Percentiles rank a stretch among this genome's conserved stretches.
Evolutionary conservation across 2,888 invertebrate genomes (phyloP).

Genomic region (Drosophila nr. fundita): DNA sequence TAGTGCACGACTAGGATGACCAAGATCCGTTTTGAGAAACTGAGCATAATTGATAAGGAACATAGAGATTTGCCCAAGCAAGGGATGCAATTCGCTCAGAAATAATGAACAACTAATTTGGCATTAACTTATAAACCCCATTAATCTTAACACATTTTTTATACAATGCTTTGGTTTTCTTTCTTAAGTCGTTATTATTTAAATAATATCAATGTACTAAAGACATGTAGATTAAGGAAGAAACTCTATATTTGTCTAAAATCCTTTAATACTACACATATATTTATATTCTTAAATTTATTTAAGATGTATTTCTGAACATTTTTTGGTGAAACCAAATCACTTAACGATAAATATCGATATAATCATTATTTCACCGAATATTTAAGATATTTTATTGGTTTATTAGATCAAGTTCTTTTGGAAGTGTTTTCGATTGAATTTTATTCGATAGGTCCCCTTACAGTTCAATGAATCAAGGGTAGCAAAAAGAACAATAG

Average conservation of each 20-base stretch:
- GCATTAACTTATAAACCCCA: slow-evolving; percentile 4
- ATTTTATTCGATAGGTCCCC: background rate
- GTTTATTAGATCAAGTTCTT: background rate
- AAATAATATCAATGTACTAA: slow-evolving; percentile 3
- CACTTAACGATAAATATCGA: background rate
- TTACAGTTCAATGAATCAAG: background rate
- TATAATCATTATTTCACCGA: background rate
- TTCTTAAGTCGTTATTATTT: background rate
- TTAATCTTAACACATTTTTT: slow-evolving; percentile 1
- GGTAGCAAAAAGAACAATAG: background rate
- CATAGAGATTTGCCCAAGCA: background rate
- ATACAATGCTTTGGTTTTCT: background rate
- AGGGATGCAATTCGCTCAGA: background rate
- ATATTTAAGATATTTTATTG: background rate
- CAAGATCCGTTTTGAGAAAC: background rate
- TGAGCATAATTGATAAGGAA: background rate
- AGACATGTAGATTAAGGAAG: background rate
- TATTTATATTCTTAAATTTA: background rate
- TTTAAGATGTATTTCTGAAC: background rate
- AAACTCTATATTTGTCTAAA: background rate
- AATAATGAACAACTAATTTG: background rate
- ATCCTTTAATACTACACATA: background rate
- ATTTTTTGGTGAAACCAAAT: background rate
- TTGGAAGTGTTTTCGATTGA: background rate
- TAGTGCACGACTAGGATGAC: background rate